Percentiles rank a stretch among this genome's conserved stretches.
These are phyloP conservation scores for Drosophila dives DNA, from an alignment of 2,888 invertebrate genomes.

Conservation along the genomic window DNA sequence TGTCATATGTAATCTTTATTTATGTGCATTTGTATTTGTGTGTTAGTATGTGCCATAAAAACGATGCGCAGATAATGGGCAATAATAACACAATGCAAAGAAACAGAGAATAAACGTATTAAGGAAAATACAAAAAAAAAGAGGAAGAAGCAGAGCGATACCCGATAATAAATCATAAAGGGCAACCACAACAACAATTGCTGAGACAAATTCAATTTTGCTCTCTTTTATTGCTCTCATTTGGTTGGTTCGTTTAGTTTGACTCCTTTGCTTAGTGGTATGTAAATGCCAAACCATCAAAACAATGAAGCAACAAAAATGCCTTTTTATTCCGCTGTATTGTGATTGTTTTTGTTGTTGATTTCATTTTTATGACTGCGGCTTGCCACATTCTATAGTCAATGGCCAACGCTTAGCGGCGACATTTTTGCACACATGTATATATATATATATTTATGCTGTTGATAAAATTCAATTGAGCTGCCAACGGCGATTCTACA, in stretches of 20 bases:
- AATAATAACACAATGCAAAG: conserved; percentile 38
- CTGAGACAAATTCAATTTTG: conserved; percentile 16
- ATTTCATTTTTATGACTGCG: conserved; percentile 15
- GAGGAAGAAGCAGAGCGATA: not conserved
- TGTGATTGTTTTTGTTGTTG: conserved; percentile 11
- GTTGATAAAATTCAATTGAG: conserved; percentile 37
- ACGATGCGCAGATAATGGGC: conserved; percentile 32
- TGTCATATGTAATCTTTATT: not conserved
- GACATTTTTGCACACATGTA: conserved; percentile 10
- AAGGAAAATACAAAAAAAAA: conserved; percentile 13
- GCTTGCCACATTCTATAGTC: conserved; percentile 19
- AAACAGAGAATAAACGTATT: conserved; percentile 18
- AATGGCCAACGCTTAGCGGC: conserved; percentile 36
- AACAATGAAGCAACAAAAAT: conserved; percentile 49
- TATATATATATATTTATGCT: not conserved
- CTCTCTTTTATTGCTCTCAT: conserved; percentile 23
- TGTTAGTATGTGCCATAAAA: not conserved
- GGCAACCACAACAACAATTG: conserved; percentile 5
- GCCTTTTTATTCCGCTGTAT: conserved; percentile 41
- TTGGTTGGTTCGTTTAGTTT: conserved; percentile 12
- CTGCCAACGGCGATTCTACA: conserved; percentile 28
- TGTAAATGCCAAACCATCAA: conserved; percentile 45
- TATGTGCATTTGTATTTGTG: conserved; percentile 1
- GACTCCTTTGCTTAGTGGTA: conserved; percentile 36
- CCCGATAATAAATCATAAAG: conserved; percentile 8